A percentile compares a stretch with the other conserved stretches of the same genome.
These are phyloP conservation scores for Tipula unca DNA, from an alignment of 2,888 invertebrate species.

Conservation along the genomic window DNA sequence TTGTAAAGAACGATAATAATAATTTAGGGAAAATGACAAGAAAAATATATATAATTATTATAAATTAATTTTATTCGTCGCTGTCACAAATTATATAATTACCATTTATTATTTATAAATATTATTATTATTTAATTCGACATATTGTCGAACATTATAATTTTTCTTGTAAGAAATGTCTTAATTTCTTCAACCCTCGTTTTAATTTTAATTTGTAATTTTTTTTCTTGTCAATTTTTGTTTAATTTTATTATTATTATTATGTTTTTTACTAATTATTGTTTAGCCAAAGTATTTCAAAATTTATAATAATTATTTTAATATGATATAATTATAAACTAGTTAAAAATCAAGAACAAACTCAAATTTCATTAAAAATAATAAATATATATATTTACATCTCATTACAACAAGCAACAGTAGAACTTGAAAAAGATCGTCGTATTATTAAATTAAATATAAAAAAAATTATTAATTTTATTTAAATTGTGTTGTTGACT, in stretches of 20 bases:
- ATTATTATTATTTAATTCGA: slow-evolving; percentile 8
- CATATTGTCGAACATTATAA: slow-evolving; percentile 16
- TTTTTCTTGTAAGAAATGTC: background rate
- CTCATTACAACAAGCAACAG: background rate
- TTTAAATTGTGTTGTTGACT: background rate
- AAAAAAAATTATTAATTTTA: background rate
- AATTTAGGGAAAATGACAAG: slow-evolving; percentile 10
- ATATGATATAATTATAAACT: background rate
- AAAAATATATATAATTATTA: background rate
- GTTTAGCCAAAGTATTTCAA: slow-evolving; percentile 4
- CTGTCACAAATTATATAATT: slow-evolving; percentile 17
- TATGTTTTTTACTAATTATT: background rate
- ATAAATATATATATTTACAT: background rate
- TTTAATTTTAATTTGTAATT: background rate
- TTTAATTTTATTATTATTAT: background rate
- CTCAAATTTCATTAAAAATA: background rate
- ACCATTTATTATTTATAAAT: slow-evolving; percentile 15
- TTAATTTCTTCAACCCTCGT: background rate
- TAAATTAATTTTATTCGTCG: slow-evolving; percentile 16
- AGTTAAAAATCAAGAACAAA: background rate
- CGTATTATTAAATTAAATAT: background rate
- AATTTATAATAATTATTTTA: background rate
- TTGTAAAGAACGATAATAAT: slow-evolving; percentile 8
- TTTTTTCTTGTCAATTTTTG: background rate
- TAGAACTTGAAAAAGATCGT: background rate